Conservation (phyloP, 2,797 vertebrate genomes). For the Thamnophis elegans region DNA sequence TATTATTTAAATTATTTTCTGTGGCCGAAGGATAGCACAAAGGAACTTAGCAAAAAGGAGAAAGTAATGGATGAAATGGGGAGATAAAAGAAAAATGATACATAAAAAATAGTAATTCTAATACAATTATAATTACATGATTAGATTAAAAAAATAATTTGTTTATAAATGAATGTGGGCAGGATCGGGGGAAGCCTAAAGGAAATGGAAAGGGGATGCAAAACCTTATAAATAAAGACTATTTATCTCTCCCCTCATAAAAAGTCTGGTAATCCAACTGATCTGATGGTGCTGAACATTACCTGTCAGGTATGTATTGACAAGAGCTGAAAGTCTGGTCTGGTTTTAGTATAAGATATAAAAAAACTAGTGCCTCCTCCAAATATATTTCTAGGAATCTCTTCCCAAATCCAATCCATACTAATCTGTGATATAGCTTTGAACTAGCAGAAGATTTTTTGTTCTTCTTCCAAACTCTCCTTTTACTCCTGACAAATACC, state of each 20-base stretch:
- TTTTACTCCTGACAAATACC: slow-evolving; percentile 19
- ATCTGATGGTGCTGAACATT: slow-evolving; percentile 10
- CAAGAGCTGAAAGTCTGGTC: neutral
- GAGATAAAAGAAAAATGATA: slow-evolving; percentile 26
- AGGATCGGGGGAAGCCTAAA: slow-evolving; percentile 5
- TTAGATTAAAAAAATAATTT: neutral
- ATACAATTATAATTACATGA: neutral
- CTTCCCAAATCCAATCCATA: slow-evolving; percentile 4
- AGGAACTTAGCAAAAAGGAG: slow-evolving; percentile 3
- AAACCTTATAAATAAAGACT: neutral
- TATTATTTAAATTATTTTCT: slow-evolving; percentile 15
- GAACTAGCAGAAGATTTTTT: neutral
- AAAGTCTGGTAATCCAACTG: neutral
- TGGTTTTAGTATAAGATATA: neutral
- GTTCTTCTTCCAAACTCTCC: slow-evolving; percentile 22
- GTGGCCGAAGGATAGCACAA: slow-evolving; percentile 14
- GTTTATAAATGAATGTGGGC: neutral
- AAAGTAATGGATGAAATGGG: neutral
- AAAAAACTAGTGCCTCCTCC: slow-evolving; percentile 23
- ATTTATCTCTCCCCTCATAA: neutral
- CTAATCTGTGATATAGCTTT: slow-evolving; percentile 25
- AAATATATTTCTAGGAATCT: slow-evolving; percentile 27
- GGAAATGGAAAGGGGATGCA: neutral
- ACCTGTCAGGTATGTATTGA: slow-evolving; percentile 28
- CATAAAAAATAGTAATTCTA: slow-evolving; percentile 12